Evolutionary conservation across 1,140 invertebrate species (phyloP).

Genomic region (Triops longicaudatus): DNA sequence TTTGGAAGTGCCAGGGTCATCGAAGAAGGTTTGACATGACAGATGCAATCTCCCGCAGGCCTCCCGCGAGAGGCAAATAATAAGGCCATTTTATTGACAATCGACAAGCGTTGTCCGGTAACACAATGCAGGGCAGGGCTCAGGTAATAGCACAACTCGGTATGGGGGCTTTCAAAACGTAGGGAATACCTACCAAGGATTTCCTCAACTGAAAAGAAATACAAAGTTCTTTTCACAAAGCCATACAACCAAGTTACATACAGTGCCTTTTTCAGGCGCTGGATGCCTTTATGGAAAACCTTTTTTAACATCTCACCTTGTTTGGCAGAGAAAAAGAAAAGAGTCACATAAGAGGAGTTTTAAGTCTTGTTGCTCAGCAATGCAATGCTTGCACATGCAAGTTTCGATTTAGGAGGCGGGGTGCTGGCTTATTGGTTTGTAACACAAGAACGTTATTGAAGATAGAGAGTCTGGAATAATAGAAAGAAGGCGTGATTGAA

Average conservation of each 20-base stretch:
- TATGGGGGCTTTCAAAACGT: slow-evolving; percentile 8
- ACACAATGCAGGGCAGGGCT: not conserved
- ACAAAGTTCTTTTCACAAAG: too few relatives aligned
- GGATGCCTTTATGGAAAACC: not conserved
- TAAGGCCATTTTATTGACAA: slow-evolving; percentile 15
- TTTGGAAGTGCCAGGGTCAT: slow-evolving; percentile 3
- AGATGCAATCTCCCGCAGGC: slow-evolving; percentile 10
- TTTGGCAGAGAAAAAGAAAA: not conserved
- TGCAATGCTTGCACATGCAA: too few relatives aligned
- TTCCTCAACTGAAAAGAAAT: not conserved
- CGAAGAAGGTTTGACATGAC: slow-evolving; percentile 8
- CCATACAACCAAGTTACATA: too few relatives aligned
- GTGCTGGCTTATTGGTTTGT: not conserved
- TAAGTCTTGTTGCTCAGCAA: too few relatives aligned
- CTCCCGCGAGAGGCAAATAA: slow-evolving; percentile 4
- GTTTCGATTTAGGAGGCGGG: too few relatives aligned
- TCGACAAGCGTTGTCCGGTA: slow-evolving; percentile 11
- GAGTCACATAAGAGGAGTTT: too few relatives aligned
- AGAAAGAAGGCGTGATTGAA: not conserved
- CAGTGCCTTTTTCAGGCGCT: too few relatives aligned
- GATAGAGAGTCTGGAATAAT: not conserved
- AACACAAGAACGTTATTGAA: not conserved
- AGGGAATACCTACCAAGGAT: not conserved
- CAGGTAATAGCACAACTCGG: not conserved
- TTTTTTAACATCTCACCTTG: not conserved